Conservation (phyloP, 2,888 invertebrate species). For the Dione vanillae region DNA sequence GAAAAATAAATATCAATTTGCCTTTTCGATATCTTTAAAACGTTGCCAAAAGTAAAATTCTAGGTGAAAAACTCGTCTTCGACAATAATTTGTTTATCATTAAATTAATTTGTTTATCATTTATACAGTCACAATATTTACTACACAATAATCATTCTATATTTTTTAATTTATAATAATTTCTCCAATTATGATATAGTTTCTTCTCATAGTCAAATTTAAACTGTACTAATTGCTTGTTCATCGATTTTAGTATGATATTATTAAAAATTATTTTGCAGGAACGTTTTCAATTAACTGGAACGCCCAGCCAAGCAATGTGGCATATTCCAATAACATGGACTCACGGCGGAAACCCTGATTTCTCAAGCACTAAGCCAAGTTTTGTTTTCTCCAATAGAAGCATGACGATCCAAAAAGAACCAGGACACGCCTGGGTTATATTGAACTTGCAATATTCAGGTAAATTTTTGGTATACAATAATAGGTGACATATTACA, state of each 20-base stretch:
- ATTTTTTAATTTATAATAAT: no score
- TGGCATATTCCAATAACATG: conserved; percentile 79
- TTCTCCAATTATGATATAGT: background rate
- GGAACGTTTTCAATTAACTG: conserved; percentile 68
- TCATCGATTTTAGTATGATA: background rate
- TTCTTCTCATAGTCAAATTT: background rate
- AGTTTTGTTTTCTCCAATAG: conserved; percentile 56
- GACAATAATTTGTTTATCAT: no score
- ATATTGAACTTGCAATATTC: conserved; percentile 82
- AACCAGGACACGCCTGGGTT: conserved; percentile 78
- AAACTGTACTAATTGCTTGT: background rate
- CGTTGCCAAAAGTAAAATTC: no score
- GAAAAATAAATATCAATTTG: no score
- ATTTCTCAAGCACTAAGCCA: conserved; percentile 70
- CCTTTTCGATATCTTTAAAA: no score
- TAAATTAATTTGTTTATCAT: no score
- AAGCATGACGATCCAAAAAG: conserved; percentile 50
- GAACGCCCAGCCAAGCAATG: conserved; percentile 51
- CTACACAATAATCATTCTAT: no score
- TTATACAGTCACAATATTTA: no score
- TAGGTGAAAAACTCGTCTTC: no score
- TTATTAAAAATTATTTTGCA: conserved; percentile 46
- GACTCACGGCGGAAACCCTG: conserved; percentile 66
- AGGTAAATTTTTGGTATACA: conserved; percentile 54
- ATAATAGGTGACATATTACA: no score